Evolutionary conservation across 2,113 vertebrate genomes (phyloP).

Genomic region (Coturnix japonica): DNA sequence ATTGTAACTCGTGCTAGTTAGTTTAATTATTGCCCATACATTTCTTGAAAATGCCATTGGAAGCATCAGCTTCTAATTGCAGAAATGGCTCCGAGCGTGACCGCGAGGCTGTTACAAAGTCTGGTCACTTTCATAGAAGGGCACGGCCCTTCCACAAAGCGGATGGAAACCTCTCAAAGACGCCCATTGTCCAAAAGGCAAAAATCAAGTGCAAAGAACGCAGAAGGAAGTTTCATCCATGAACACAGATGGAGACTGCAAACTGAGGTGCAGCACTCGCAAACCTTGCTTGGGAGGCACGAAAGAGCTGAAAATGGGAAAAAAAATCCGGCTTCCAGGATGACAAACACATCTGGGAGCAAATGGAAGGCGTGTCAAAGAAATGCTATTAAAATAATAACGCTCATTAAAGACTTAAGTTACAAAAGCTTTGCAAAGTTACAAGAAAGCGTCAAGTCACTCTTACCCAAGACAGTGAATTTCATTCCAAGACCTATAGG

Average conservation of each 20-base stretch:
- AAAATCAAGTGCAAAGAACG: background rate
- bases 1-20: constrained; percentile 59
- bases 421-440: constrained; percentile 31
- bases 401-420: constrained; percentile 50
- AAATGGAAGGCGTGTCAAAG: constrained; percentile 58
- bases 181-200: background rate
- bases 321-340: background rate
- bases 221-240: background rate
- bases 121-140: constrained; percentile 40
- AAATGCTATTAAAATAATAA: constrained; percentile 49
- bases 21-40: constrained; percentile 68
- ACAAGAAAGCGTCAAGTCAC: constrained; percentile 5
- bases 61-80: constrained; percentile 58
- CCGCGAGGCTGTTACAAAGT: background rate
- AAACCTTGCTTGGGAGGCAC: background rate
- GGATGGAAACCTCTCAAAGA: constrained; percentile 9
- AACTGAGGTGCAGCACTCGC: background rate
- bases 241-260: background rate
- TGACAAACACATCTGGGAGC: constrained; percentile 11
- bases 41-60: constrained; percentile 27
- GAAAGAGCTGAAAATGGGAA: background rate
- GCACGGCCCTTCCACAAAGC: background rate
- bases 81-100: constrained; percentile 15
- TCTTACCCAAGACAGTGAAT: background rate
- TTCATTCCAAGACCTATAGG: background rate